Conservation (phyloP, 2,888 invertebrate species). For the Abrostola triplasia region DNA sequence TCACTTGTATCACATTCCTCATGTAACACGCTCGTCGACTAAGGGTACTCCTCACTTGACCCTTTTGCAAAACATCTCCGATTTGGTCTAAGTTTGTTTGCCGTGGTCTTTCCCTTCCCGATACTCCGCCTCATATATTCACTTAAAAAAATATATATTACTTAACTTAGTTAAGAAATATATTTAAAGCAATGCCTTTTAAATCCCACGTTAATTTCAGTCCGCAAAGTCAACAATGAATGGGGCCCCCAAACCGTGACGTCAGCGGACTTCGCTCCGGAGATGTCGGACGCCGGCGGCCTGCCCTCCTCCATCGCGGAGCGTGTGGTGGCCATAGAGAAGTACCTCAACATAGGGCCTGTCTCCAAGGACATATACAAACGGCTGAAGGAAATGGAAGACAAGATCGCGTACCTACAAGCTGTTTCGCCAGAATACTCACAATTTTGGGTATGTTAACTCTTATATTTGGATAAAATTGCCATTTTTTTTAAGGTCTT, state of each 20-base stretch:
- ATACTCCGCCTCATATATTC: not conserved
- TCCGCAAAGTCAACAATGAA: conserved; percentile 91
- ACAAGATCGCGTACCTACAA: conserved; percentile 92
- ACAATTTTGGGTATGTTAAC: conserved; percentile 85
- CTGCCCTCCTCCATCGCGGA: conserved; percentile 90
- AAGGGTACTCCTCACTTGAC: too few relatives aligned
- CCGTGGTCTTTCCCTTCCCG: not conserved
- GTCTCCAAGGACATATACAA: conserved; percentile 90
- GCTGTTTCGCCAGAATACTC: conserved; percentile 94
- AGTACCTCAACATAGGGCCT: conserved; percentile 87
- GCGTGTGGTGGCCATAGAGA: conserved; percentile 90
- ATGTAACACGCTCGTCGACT: too few relatives aligned
- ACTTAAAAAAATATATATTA: too few relatives aligned
- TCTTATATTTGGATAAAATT: not conserved
- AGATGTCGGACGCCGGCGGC: conserved; percentile 59
- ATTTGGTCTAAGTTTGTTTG: too few relatives aligned
- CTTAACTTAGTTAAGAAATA: too few relatives aligned
- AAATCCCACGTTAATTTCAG: conserved; percentile 75
- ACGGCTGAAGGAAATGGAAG: conserved; percentile 92
- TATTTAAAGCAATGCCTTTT: too few relatives aligned
- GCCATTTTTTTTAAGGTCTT: too few relatives aligned
- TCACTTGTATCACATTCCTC: too few relatives aligned
- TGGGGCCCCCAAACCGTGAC: conserved; percentile 90
- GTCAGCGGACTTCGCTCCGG: conserved; percentile 52
- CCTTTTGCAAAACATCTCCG: too few relatives aligned